phyloP scores from a whole-genome alignment of 2,888 invertebrate species.

The Sturmia bella region DNA sequence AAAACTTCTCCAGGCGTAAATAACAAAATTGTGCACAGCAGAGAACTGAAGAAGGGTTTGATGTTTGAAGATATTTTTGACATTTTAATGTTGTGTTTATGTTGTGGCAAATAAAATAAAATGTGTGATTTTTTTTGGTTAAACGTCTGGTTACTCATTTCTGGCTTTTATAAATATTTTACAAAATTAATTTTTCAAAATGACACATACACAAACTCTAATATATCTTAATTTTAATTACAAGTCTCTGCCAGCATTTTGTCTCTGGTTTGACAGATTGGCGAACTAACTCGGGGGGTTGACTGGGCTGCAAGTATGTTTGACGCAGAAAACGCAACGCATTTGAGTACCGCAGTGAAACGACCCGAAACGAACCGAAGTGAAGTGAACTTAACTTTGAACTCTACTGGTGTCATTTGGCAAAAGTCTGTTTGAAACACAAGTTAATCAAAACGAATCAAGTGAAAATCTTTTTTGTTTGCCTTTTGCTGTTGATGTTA shows the following conservation, averaged over 20 bases:
- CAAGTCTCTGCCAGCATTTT: background rate
- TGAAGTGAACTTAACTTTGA: constrained; percentile 39
- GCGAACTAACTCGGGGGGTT: too few species aligned
- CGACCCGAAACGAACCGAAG: constrained; percentile 25
- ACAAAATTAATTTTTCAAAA: constrained; percentile 31
- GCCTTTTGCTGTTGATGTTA: background rate
- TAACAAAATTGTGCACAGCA: too few species aligned
- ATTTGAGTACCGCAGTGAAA: background rate
- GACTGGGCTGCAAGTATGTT: background rate
- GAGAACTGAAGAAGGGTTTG: background rate
- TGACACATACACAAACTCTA: background rate
- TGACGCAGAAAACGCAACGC: constrained; percentile 41
- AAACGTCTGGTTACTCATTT: constrained; percentile 17
- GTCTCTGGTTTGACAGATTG: background rate
- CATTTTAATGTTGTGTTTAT: constrained; percentile 42
- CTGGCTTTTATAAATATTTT: constrained; percentile 24
- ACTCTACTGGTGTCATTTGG: constrained; percentile 15
- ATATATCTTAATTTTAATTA: background rate
- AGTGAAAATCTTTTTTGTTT: constrained; percentile 15
- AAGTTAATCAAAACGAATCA: constrained; percentile 43
- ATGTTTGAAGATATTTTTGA: constrained; percentile 4
- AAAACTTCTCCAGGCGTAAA: background rate
- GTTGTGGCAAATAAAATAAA: background rate
- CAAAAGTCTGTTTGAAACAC: background rate
- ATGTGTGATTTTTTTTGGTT: constrained; percentile 17